A percentile compares a stretch with the other conserved stretches of the same genome.
These are phyloP conservation scores for Acanthopagrus latus DNA, from an alignment of 2,797 vertebrate genomes.

Conservation along the genomic window DNA sequence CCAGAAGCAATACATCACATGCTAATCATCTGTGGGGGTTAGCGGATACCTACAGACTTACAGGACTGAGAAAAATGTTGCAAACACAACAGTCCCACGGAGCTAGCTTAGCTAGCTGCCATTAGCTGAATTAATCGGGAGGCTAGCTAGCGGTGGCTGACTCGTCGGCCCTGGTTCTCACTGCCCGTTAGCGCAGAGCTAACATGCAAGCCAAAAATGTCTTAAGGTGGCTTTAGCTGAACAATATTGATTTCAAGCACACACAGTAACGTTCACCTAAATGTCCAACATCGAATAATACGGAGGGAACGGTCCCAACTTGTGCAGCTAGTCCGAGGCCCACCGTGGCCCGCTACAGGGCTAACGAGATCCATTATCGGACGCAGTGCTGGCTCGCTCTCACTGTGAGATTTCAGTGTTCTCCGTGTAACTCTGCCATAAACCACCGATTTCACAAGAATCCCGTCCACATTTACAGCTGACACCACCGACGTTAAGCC, in stretches of 20 bases:
- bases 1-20: not conserved
- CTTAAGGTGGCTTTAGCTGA: accelerated
- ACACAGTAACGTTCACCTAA: accelerated
- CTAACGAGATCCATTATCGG: conserved; percentile 76
- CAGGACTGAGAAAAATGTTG: no score
- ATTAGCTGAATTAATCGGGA: conserved; percentile 13
- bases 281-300: not conserved
- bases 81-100: not conserved
- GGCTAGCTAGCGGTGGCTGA: conserved; percentile 24
- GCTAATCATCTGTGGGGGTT: accelerated
- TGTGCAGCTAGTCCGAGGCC: conserved; percentile 46
- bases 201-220: not conserved
- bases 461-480: accelerated
- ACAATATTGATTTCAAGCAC: accelerated
- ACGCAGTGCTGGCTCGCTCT: not conserved
- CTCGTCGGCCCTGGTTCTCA: conserved; percentile 11
- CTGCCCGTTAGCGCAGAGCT: conserved; percentile 31
- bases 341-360: conserved; percentile 55
- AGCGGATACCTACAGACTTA: not conserved
- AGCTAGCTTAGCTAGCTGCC: conserved; percentile 4
- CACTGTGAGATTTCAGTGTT: not conserved
- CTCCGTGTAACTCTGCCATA: not conserved
- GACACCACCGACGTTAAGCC: accelerated
- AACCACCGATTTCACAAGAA: not conserved
- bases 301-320: not conserved